Base-by-base conservation (phyloP, 2,888 invertebrate genomes). In the Rhagophthalmus giganteus region DNA sequence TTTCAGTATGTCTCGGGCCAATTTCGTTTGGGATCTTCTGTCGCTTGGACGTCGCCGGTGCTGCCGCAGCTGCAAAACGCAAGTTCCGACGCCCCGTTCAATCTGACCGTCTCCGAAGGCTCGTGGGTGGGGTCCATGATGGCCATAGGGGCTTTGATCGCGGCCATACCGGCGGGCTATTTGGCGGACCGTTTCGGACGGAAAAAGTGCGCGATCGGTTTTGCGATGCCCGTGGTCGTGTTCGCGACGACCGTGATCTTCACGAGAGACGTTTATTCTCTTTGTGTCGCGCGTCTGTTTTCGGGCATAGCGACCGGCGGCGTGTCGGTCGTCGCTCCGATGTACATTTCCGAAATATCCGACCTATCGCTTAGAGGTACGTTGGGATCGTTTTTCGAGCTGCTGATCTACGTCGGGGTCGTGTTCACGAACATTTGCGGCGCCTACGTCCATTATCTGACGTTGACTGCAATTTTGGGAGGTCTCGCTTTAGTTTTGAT, bases 321-420 rank as follows among this genome's bases (percentile, higher is more conserved):
- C 0, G 80, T 84, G 13, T 88, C 88, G 65, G 88, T 91, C 1
- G 80, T 87, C 3, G 86, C 86, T 0, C 90, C 92, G 0, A 86
- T 90, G 77, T 93, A 91, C 71, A 85, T 92, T 24, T 85, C 86
- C 0, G 93, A 94, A 75, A 87, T 90, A 16, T 86, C 90, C 0
- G 88, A 90, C 65, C 83, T 86, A 0, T 84, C 85, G 20, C 81
- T 88, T 62, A 79, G 91, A 44, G 93, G 92, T 0, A 80, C 86
- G 0, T 74, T 93, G 8, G 90, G 92, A 0, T 84, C 90, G 0
- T 80, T 86, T 69, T 90, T 91, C 71, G 92, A 92, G 63, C 73
- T 88, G 25, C 82, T 86, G 65, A 75, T 88, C 9, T 85, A 86
- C 0, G 71, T 86, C 2, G 93, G 93, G n/a, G 90, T 92, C 55